phyloP scores from a whole-genome alignment of 2,888 invertebrate genomes.

The Paralinhomoeus sp. region DNA sequence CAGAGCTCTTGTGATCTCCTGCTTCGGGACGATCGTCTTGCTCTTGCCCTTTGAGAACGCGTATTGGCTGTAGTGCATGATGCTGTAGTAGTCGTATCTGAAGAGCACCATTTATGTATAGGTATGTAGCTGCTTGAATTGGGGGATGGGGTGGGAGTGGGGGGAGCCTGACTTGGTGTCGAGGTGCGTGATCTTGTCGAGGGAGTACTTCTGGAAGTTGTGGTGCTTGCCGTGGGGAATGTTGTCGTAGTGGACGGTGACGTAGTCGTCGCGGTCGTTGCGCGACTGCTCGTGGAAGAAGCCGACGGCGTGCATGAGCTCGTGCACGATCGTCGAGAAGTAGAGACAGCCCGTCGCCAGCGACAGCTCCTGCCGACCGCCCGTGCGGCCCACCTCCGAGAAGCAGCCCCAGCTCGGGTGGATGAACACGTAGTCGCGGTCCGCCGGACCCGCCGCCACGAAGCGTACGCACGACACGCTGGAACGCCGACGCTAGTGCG shows the following conservation, averaged over 20 bases:
- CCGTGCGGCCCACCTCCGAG: conserved; percentile 46
- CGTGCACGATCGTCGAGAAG: conserved; percentile 12
- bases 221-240: conserved; percentile 25
- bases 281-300: too few species aligned
- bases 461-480: conserved; percentile 42
- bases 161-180: conserved; percentile 7
- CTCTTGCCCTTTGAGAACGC: conserved; percentile 14
- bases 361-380: conserved; percentile 39
- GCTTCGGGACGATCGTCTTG: conserved; percentile 24
- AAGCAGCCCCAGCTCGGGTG: conserved; percentile 42
- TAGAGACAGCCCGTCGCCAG: conserved; percentile 36
- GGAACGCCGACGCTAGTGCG: too few species aligned
- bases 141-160: too few species aligned
- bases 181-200: conserved; percentile 19
- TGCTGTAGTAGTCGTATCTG: too few species aligned
- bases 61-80: conserved; percentile 26
- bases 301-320: too few species aligned
- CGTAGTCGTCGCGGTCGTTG: too few species aligned
- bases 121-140: too few species aligned
- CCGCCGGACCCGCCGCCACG: conserved; percentile 34
- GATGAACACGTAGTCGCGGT: conserved; percentile 36
- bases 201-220: conserved; percentile 23
- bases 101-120: too few species aligned
- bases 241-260: conserved; percentile 26
- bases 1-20: too few species aligned